Conservation (phyloP, 37 sponge, comb jelly and placozoan genomes). For the Chondrilla cf. caribensis region DNA sequence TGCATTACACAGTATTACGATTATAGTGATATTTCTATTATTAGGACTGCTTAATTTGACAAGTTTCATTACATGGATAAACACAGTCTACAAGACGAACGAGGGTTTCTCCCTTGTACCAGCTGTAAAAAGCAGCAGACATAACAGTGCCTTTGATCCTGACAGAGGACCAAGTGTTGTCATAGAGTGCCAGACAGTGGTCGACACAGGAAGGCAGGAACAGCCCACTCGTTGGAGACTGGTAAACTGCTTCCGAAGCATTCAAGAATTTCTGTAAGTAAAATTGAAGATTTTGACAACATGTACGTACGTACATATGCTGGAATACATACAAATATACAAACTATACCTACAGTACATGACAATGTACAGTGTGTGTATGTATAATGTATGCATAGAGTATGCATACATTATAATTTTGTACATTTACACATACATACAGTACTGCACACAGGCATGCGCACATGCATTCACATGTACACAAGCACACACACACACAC, state of each 20-base stretch:
- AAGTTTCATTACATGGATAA: constrained; percentile 57
- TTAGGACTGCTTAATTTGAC: background rate
- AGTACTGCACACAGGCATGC: no score
- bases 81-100: constrained; percentile 26
- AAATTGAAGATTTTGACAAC: no score
- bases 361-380: no score
- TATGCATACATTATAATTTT: no score
- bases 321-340: no score
- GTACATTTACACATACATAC: background rate
- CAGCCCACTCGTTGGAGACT: constrained; percentile 48
- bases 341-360: no score
- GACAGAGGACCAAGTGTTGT: constrained; percentile 42
- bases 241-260: background rate
- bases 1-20: no score
- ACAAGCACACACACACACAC: no score
- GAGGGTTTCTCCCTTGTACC: constrained; percentile 45
- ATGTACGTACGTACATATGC: no score
- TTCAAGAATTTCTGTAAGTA: background rate
- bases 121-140: constrained; percentile 50
- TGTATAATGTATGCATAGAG: no score
- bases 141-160: constrained; percentile 27
- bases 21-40: no score
- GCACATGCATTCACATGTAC: no score
- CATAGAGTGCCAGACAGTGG: constrained; percentile 66
- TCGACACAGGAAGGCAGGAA: constrained; percentile 67